These are phyloP conservation scores for Thera britannica DNA, from an alignment of 2,888 invertebrate species.

Conservation along the genomic window DNA sequence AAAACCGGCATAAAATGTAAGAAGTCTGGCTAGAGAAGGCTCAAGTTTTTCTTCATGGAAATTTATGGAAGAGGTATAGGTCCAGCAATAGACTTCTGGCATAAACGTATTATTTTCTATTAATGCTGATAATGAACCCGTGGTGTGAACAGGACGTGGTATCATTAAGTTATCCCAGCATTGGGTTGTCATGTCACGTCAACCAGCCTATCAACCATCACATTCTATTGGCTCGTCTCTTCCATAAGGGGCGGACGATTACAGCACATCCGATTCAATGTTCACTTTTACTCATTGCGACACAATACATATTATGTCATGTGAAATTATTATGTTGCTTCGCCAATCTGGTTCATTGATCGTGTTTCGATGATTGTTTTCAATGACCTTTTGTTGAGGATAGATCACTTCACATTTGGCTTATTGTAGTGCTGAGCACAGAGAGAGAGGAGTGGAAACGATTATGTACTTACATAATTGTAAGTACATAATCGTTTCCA, in stretches of 20 bases:
- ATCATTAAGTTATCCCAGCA: slow-evolving; percentile 15
- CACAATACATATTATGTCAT: slow-evolving; percentile 64
- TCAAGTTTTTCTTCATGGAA: too few relatives aligned
- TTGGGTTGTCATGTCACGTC: slow-evolving; percentile 50
- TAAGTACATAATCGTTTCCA: too few relatives aligned
- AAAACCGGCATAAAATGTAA: too few relatives aligned
- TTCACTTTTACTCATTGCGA: slow-evolving; percentile 70
- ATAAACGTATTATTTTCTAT: too few relatives aligned
- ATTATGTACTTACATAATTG: too few relatives aligned
- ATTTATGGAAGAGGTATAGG: too few relatives aligned
- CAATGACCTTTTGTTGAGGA: slow-evolving; percentile 7
- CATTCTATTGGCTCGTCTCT: slow-evolving; percentile 40
- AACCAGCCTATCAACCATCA: slow-evolving; percentile 43
- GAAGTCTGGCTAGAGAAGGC: too few relatives aligned
- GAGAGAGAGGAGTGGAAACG: too few relatives aligned
- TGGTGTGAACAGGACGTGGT: too few relatives aligned
- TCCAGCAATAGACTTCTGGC: too few relatives aligned
- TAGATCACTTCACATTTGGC: neutral
- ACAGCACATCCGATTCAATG: slow-evolving; percentile 59
- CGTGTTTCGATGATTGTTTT: slow-evolving; percentile 14
- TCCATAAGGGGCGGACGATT: slow-evolving; percentile 57
- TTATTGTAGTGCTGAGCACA: slow-evolving; percentile 1
- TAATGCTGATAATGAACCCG: too few relatives aligned
- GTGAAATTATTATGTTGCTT: slow-evolving; percentile 44
- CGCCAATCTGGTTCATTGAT: slow-evolving; percentile 23